Evolutionary conservation across 2,888 invertebrate genomes (phyloP), one percentile per base, ranked within the genome.

Genomic region (Lasioglossum calceatum): DNA sequence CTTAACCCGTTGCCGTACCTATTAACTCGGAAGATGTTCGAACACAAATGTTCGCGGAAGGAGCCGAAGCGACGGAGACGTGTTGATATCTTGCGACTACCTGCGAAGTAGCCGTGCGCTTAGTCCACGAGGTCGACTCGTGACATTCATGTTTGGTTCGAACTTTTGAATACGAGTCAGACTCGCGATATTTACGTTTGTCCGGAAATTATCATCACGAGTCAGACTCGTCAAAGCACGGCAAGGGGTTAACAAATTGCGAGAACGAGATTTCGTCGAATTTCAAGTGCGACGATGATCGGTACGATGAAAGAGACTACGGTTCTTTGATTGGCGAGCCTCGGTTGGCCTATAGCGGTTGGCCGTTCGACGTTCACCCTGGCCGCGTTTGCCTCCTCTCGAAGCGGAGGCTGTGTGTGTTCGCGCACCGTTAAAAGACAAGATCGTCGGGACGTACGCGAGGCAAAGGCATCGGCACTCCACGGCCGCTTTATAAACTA

Each of bases 401-500:
- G 64, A 7, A 32, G 5, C 64, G 64, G 64, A 32, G 64, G 64
- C 32, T 64, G 27, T 32, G 16, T 54, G 54, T 54, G 54, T 54
- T 54, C 54, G 71, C 10, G 70, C 70, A 36, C 44, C 74, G 86
- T 73, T 85, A 85, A 85, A 80, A 85, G 85, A 85, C 67, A 84
- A 87, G 86, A 84, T 83, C 88, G 90, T 50, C 80, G 85, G 80
- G 77, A 84, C 83, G 85, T 79, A 79, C 64, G 80, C 86, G 79
- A 75, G 84, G 87, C 78, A 88, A 90, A 88, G 91, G 91, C 91
- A 91, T 89, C 91, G 91, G 90, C 89, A 85, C 84, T 82, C 90
- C 89, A 81, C 88, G 86, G 90, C 85, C 91, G 90, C 91, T 95
- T 95, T 95, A 95, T 95, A 94, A 95, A 95, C 95, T 95, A 95